Conservation (phyloP, 2,113 vertebrate genomes). For the Muntiacus reevesi region DNA sequence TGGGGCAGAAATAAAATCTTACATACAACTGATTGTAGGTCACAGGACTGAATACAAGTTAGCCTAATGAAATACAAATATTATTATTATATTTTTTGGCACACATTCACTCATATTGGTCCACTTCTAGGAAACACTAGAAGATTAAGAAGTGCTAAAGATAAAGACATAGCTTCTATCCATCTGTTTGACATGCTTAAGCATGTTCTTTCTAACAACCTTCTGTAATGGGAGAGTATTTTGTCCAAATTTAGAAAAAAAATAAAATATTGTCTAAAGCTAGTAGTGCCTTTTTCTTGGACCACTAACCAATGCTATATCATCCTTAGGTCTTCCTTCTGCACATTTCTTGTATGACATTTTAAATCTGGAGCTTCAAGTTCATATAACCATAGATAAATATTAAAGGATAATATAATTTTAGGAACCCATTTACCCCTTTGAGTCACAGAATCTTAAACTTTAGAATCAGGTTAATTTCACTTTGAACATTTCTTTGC, state of each 20-base stretch:
- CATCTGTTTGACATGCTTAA: neutral
- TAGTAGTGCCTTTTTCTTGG: neutral
- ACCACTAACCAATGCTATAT: neutral
- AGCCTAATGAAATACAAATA: neutral
- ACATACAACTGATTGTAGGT: neutral
- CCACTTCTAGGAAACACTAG: neutral
- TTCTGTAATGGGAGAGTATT: neutral
- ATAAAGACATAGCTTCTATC: neutral
- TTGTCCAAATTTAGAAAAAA: neutral
- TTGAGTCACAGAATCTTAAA: neutral
- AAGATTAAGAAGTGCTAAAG: neutral
- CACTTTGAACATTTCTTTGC: slow-evolving; percentile 3
- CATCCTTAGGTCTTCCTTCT: neutral
- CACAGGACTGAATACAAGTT: neutral
- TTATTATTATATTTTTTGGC: neutral
- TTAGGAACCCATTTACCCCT: neutral
- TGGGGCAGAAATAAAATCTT: neutral
- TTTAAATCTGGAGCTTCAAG: neutral
- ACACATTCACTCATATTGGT: neutral
- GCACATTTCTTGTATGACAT: neutral
- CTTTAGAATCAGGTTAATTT: neutral
- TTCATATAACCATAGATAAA: neutral
- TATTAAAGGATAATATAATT: neutral
- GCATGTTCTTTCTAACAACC: neutral
- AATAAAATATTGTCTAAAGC: neutral